Conservation (phyloP, 2,797 vertebrate species). For the Sebastes hopkinsi region DNA sequence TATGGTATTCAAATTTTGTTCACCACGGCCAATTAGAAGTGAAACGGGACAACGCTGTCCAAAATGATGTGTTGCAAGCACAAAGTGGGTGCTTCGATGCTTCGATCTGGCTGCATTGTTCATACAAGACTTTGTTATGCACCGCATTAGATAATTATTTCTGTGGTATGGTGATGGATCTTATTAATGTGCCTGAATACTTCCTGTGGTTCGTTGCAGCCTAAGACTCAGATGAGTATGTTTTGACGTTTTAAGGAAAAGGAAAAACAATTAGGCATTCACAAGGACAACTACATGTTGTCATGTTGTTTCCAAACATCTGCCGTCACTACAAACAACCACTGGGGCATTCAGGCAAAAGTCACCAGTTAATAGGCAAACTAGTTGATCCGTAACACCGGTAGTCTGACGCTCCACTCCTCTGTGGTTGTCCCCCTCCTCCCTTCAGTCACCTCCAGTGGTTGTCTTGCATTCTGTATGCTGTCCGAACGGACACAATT, state of each 20-base stretch:
- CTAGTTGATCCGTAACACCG: slow-evolving; percentile 29
- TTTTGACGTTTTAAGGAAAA: not conserved
- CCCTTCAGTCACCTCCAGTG: not conserved
- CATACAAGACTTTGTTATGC: not conserved
- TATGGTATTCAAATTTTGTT: not conserved
- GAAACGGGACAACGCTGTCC: not conserved
- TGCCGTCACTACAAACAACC: slow-evolving; percentile 1
- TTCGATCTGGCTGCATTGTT: not conserved
- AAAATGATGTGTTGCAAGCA: not conserved
- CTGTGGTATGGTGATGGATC: not conserved
- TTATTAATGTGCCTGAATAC: not conserved
- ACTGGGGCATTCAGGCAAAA: not conserved
- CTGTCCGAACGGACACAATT: slow-evolving; percentile 32
- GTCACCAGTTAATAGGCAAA: slow-evolving; percentile 17
- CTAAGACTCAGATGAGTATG: not conserved
- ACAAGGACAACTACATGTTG: slow-evolving; percentile 12
- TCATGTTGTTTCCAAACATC: slow-evolving; percentile 18
- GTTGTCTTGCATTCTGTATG: not conserved
- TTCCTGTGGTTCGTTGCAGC: not conserved
- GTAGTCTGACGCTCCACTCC: not conserved
- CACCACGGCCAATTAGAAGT: not conserved
- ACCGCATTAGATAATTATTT: not conserved
- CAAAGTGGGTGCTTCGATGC: fast-evolving
- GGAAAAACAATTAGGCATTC: not conserved
- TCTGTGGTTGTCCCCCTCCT: not conserved